Percentiles rank a stretch among this genome's conserved stretches.
phyloP scores from a whole-genome alignment of 2,113 vertebrate species.

The Plectropomus leopardus region DNA sequence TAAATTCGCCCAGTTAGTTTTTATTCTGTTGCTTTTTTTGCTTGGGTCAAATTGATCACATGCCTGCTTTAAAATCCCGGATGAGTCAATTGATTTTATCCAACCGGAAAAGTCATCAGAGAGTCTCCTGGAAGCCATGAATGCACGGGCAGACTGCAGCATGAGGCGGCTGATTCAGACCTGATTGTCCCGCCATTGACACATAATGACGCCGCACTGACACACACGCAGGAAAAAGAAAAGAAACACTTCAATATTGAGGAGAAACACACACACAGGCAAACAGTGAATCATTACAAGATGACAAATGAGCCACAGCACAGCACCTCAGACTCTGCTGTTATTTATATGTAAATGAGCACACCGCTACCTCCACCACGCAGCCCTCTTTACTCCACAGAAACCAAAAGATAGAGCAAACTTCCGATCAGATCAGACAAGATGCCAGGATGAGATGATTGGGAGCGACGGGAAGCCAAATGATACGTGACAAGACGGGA shows the following conservation, averaged over 20 bases:
- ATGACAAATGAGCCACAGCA: constrained; percentile 41
- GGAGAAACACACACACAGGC: constrained; percentile 9
- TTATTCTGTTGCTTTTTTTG: neutral
- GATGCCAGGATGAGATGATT: constrained; percentile 42
- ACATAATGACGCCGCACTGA: constrained; percentile 15
- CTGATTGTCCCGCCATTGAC: constrained; percentile 5
- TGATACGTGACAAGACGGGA: constrained; percentile 25
- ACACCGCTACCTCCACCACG: neutral
- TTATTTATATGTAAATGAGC: constrained; percentile 78
- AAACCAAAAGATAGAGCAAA: constrained; percentile 42
- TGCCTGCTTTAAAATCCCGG: constrained; percentile 29
- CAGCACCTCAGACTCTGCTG: constrained; percentile 14
- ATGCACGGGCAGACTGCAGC: constrained; percentile 30
- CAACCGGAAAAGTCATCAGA: constrained; percentile 52
- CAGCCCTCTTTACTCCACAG: constrained; percentile 19
- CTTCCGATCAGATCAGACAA: constrained; percentile 57
- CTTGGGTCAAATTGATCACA: constrained; percentile 13
- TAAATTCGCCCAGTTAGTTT: neutral
- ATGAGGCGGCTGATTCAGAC: constrained; percentile 36
- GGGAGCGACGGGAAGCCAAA: constrained; percentile 43
- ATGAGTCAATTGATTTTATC: constrained; percentile 55
- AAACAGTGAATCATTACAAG: constrained; percentile 27
- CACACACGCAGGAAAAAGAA: neutral
- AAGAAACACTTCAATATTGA: constrained; percentile 5
- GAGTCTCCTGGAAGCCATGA: constrained; percentile 32